These are phyloP conservation scores for Octonoba sinensis DNA, from an alignment of 2,888 invertebrate genomes.

Conservation along the genomic window DNA sequence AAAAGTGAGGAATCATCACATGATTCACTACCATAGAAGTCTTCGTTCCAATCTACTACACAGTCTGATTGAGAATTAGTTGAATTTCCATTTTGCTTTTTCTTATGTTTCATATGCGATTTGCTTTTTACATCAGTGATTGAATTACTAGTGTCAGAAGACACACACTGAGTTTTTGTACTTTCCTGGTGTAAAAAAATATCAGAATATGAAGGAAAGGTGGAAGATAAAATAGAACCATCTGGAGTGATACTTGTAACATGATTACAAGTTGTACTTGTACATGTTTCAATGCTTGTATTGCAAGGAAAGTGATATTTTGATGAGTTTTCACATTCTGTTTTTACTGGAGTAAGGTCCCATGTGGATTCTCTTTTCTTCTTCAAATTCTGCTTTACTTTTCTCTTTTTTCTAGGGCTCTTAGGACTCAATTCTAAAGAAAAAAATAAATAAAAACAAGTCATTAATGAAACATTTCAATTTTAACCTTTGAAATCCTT, in stretches of 20 bases:
- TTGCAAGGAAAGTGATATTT: neutral
- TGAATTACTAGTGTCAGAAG: no score
- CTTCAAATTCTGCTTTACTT: neutral
- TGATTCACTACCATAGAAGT: constrained; percentile 6
- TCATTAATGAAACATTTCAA: no score
- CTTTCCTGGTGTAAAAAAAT: no score
- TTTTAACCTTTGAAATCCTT: no score
- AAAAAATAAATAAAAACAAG: no score
- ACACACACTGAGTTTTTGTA: no score
- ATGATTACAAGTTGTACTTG: neutral
- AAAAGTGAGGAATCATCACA: constrained; percentile 1
- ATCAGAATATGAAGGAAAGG: no score
- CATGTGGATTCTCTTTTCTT: neutral
- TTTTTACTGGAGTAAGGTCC: neutral
- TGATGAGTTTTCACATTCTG: no score
- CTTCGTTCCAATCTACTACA: constrained; percentile 19
- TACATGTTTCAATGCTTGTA: constrained; percentile 9
- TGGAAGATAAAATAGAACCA: no score
- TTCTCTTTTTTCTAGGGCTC: constrained; percentile 22
- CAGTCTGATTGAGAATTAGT: constrained; percentile 9
- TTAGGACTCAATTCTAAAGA: constrained; percentile 2
- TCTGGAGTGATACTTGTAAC: no score
- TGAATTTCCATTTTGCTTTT: neutral
- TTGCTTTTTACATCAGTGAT: neutral
- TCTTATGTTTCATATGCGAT: constrained; percentile 2